Base-by-base conservation (phyloP, 2,113 vertebrate species). In the Cichladusa arquata region DNA sequence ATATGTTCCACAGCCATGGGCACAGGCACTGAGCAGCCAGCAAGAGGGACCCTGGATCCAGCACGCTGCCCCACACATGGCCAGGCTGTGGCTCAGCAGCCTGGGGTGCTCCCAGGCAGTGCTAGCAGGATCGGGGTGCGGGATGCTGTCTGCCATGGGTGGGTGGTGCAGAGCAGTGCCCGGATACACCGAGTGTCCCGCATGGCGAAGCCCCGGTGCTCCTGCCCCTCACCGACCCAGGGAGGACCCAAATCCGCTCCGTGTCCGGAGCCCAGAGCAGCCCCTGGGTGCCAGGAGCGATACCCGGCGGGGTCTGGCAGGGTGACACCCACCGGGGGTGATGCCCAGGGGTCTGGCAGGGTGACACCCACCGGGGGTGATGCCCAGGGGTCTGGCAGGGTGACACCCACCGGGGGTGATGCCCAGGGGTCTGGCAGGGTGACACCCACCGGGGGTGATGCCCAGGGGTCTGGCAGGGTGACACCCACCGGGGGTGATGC, bases 21-120 rank as follows among this genome's bases (percentile, higher is more conserved):
- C 70, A 44, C n/a, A 0, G 3, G 7, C 53, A 18, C 3, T 1
- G 1, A 47, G 26, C 81, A 40, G 9, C 11, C n/a, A 14, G 34
- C 0, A 2, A 18, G 44, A 26, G 11, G 18, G 13, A 3, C 7
- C 33, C 34, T 14, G 3, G 4, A 48, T 47, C 31, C 1, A 0
- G 6, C 15, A 8, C 0, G 0, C 16, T 74, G 4, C 14, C 26
- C 11, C 12, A 4, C 6, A 9, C 1, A 3, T 13, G 28, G 24
- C 33, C 78, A 60, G 31, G 23, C n/a, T 9, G 11, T 12, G 16
- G 31, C 47, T 54, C 34, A 14, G 58, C 58, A 48, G 19, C 31
- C 51, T 7, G 8, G 10, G 25, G 14, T 4, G 3, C 3, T 3
- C 16, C 19, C 42, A 29, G 19, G n/a, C n/a, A 53, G 26, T 2